Evolutionary conservation across 2,888 invertebrate species (phyloP).

Genomic region (Scaptomyza cyrtandrae): DNA sequence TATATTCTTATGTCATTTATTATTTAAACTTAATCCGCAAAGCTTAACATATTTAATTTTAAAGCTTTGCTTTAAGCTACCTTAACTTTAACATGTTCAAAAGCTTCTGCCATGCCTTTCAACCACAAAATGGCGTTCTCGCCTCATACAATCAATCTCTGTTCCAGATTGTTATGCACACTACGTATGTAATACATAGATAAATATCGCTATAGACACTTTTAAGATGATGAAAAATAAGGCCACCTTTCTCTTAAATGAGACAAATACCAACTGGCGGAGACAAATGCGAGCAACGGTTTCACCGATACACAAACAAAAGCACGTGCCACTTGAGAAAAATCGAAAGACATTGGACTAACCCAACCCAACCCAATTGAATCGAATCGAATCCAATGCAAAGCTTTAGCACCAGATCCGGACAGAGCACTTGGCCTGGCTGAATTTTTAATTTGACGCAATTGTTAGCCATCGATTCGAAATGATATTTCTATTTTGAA

Average conservation of each 20-base stretch:
- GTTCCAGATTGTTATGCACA: slow-evolving; percentile 59
- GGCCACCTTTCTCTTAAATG: slow-evolving; percentile 70
- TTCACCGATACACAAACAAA: slow-evolving; percentile 63
- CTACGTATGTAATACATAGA: slow-evolving; percentile 2
- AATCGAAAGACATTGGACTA: slow-evolving; percentile 40
- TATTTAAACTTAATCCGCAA: no score
- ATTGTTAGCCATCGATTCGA: slow-evolving; percentile 69
- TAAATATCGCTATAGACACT: slow-evolving; percentile 31
- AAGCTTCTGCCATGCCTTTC: slow-evolving; percentile 21
- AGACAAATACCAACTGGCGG: slow-evolving; percentile 53
- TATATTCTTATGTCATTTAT: no score
- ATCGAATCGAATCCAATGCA: slow-evolving; percentile 4
- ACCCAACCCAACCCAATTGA: slow-evolving; percentile 18
- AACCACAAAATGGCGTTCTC: slow-evolving; percentile 47
- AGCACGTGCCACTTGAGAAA: slow-evolving; percentile 73
- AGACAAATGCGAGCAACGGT: slow-evolving; percentile 72
- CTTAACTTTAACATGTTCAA: slow-evolving; percentile 4
- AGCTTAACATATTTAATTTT: no score
- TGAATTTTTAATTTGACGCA: slow-evolving; percentile 70
- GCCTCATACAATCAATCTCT: slow-evolving; percentile 65
- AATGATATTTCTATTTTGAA: slow-evolving; percentile 45
- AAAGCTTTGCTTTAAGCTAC: neutral
- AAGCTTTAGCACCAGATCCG: slow-evolving; percentile 30
- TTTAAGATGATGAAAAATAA: slow-evolving; percentile 34
- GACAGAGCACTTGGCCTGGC: slow-evolving; percentile 49